Evolutionary conservation across 2,113 vertebrate species (phyloP).

Genomic region (Stictonetta naevosa): DNA sequence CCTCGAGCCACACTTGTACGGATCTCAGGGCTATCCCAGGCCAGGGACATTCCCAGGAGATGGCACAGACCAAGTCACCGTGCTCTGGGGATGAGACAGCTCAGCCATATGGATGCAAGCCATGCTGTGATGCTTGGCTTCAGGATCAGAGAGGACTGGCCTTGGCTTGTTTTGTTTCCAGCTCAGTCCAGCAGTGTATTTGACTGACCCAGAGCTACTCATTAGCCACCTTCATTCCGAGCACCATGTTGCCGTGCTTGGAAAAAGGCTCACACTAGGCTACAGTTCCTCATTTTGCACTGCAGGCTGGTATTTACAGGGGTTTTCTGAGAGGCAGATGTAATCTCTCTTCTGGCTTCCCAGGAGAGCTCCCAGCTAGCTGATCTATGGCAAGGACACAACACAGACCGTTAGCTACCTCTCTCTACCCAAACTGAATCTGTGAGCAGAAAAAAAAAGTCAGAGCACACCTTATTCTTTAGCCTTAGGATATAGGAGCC

Average conservation of each 20-base stretch:
- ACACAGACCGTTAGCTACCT: slow-evolving; percentile 22
- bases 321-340: slow-evolving; percentile 21
- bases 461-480: background rate
- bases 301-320: slow-evolving; percentile 40
- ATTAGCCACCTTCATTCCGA: background rate
- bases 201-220: background rate
- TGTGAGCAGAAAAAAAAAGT: background rate
- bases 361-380: slow-evolving; percentile 3
- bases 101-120: background rate
- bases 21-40: background rate
- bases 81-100: background rate
- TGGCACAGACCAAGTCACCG: rapidly evolving
- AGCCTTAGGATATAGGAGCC: background rate
- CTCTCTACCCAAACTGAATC: slow-evolving; percentile 30
- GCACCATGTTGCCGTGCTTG: rapidly evolving
- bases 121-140: background rate
- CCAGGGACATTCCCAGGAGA: background rate
- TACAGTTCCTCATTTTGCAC: background rate
- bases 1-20: background rate
- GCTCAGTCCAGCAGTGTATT: background rate
- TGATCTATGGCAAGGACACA: background rate
- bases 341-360: slow-evolving; percentile 8
- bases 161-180: background rate
- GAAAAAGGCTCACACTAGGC: background rate
- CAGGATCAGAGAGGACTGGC: background rate